phyloP scores from a whole-genome alignment of 2,888 invertebrate genomes.

The Drosophila cracens region DNA sequence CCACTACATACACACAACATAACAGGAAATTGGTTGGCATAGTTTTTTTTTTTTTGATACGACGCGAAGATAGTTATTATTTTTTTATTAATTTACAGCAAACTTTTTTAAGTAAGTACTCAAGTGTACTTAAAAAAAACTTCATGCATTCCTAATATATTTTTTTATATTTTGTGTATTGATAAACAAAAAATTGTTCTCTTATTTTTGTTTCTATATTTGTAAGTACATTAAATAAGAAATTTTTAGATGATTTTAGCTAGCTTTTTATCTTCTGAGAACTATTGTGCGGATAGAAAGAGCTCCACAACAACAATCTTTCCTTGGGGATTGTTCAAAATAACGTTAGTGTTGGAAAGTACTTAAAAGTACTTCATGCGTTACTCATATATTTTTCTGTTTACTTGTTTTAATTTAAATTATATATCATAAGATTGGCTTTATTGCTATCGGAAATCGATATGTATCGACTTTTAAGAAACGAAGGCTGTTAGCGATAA shows the following conservation, averaged over 20 bases:
- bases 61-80: background rate
- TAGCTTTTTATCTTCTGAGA: background rate
- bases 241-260: background rate
- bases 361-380: background rate
- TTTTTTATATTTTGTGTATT: background rate
- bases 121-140: background rate
- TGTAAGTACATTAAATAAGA: background rate
- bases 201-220: background rate
- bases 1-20: background rate
- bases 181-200: background rate
- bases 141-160: background rate
- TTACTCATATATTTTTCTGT: background rate
- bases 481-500: background rate
- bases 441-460: background rate
- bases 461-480: background rate
- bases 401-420: too few relatives aligned
- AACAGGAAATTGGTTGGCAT: background rate
- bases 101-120: background rate
- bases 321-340: background rate
- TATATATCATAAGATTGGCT: too few relatives aligned
- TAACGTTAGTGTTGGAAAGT: background rate
- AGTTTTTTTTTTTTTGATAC: background rate
- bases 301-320: background rate
- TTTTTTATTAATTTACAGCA: background rate
- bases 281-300: background rate